Conservation (phyloP, 2,888 invertebrate genomes). For the Stegophylla sp. region DNA sequence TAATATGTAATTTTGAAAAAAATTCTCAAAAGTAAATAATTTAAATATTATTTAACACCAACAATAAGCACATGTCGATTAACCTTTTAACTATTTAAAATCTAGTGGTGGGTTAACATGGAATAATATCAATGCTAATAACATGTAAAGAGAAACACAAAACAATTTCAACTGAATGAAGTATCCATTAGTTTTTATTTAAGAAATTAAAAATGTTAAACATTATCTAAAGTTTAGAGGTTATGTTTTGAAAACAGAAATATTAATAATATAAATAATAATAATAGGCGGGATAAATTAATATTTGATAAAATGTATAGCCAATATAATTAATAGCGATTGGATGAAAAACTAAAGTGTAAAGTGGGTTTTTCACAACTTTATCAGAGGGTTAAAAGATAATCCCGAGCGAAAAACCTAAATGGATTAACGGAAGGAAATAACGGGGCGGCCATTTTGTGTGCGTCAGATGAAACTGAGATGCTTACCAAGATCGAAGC, state of each 20-base stretch:
- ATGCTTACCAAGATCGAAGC: conserved; percentile 59
- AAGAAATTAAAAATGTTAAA: conserved; percentile 36
- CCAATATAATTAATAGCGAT: neutral
- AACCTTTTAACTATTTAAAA: neutral
- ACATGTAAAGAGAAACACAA: neutral
- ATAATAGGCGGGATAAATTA: conserved; percentile 56
- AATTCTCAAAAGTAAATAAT: neutral
- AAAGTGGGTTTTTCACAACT: neutral
- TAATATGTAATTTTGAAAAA: too few species aligned
- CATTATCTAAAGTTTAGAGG: conserved; percentile 49
- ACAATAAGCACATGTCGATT: conserved; percentile 46
- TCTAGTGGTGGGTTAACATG: neutral
- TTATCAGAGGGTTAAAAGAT: accelerated
- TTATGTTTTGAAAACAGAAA: conserved; percentile 58
- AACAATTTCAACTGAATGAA: neutral
- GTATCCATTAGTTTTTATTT: neutral
- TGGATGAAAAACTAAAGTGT: neutral
- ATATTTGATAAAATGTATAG: conserved; percentile 34
- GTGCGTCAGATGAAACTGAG: conserved; percentile 44
- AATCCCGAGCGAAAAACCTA: neutral
- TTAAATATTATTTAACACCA: neutral
- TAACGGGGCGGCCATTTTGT: conserved; percentile 56
- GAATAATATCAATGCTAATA: neutral
- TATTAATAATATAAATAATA: conserved; percentile 46
- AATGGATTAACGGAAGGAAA: conserved; percentile 31